Percentiles rank a stretch among this genome's conserved stretches.
Evolutionary conservation across 2,797 vertebrate species (phyloP).

Genomic region (Urosaurus nigricauda): DNA sequence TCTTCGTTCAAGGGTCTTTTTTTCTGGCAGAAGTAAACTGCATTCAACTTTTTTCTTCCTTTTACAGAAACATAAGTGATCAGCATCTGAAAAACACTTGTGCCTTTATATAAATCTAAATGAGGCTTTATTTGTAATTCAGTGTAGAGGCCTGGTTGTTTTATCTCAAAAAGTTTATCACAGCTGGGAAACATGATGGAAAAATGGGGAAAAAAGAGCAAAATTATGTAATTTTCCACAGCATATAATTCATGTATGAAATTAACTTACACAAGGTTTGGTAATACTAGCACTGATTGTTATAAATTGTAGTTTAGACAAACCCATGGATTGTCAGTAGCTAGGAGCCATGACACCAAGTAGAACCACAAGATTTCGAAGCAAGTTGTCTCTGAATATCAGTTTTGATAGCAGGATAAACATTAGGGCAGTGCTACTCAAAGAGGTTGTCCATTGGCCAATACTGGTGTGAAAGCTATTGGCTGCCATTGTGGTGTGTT

Average conservation of each 20-base stretch:
- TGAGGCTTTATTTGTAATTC: background rate
- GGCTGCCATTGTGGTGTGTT: too few relatives aligned
- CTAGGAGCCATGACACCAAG: background rate
- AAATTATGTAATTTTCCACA: too few relatives aligned
- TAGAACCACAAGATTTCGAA: background rate
- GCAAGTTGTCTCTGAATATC: background rate
- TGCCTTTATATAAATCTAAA: background rate
- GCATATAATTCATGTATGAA: too few relatives aligned
- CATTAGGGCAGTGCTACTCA: too few relatives aligned
- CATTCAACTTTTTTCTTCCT: background rate
- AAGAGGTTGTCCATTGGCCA: too few relatives aligned
- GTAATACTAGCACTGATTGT: background rate
- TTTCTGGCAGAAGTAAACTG: background rate
- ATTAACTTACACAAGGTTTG: background rate
- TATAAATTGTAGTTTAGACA: background rate
- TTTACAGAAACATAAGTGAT: background rate
- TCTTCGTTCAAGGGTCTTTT: conserved; percentile 2
- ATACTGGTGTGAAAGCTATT: too few relatives aligned
- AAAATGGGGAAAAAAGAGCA: background rate
- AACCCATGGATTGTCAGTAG: background rate
- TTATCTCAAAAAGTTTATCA: background rate
- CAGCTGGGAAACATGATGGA: background rate
- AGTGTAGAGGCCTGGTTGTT: background rate
- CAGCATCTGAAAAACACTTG: conserved; percentile 13
- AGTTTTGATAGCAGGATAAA: background rate